Evolutionary conservation across 2,797 vertebrate species (phyloP), one percentile per base, ranked within the genome.

Genomic region (Premnoplex brunnescens): DNA sequence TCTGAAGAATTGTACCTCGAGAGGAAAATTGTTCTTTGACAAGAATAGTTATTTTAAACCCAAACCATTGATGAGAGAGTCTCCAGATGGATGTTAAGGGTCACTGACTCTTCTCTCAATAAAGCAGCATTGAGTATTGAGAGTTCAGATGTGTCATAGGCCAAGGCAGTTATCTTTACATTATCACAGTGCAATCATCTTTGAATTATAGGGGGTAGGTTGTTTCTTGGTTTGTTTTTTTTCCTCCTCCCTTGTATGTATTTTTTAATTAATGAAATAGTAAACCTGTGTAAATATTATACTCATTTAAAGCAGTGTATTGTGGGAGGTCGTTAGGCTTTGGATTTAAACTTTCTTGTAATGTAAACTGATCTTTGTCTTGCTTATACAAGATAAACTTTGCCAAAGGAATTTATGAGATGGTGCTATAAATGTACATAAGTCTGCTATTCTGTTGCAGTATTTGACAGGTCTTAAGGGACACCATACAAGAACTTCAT

Each of bases 401-500:
- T 74, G 80, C 86, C 84, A 68, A 78, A 64, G 75, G 58, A 81
- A 90, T 96, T 96, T 96, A 91, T 94, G 88, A 92, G 85, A 96
- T 76, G 72, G 44, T 93, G 72, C 59, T 97, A 73, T 94, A 93
- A 96, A 80, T 82, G 52, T 85, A 51, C 46, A 32, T 39, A 89
- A 80, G 71, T 94, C 84, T 87, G 32, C 71, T 95, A 62, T 91
- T 92, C 67, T 51, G 4, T 93, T 94, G 76, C 76, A 75, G 17
- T 87, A 66, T 91, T 93, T 92, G 94, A 91, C 87, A 93, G 72
- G 41, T 94, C 92, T 88, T 89, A 77, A 76, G 88, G 88, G 88
- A 78, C 58, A 52, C n/a, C 6, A 14, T 49, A 96, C 80, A 96
- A 96, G 41, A 93, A 81, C 85, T 71, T 92, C 37, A 92, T 95